These are phyloP conservation scores for Drosophila falleni DNA, from an alignment of 2,888 invertebrate species.

Conservation along the genomic window DNA sequence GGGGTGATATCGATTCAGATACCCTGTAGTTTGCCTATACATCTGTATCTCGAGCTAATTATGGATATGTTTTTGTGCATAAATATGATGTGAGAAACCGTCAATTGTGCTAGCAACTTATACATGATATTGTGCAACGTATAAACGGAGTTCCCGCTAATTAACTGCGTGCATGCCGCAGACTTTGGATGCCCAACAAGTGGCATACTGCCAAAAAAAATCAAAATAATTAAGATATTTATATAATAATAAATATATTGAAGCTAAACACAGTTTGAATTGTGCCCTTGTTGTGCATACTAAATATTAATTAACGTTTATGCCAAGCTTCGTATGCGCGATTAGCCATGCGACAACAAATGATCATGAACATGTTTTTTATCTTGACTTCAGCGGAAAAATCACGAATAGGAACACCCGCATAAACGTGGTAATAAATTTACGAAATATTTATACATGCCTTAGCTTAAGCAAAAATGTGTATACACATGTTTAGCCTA, in stretches of 20 bases:
- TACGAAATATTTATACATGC: constrained; percentile 63
- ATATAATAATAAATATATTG: constrained; percentile 10
- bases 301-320: constrained; percentile 44
- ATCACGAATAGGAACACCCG: constrained; percentile 53
- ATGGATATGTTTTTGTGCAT: constrained; percentile 51
- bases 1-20: constrained; percentile 5
- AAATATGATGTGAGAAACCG: constrained; percentile 48
- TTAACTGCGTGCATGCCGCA: constrained; percentile 63
- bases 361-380: constrained; percentile 13
- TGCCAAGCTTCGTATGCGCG: constrained; percentile 44
- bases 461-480: constrained; percentile 62
- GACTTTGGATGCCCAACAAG: constrained; percentile 57
- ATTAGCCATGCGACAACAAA: constrained; percentile 12
- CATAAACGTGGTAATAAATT: constrained; percentile 51
- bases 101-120: constrained; percentile 34
- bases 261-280: constrained; percentile 23
- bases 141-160: constrained; percentile 35
- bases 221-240: not conserved
- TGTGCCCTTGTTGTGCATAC: constrained; percentile 54
- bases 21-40: constrained; percentile 13
- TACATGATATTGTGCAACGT: constrained; percentile 34
- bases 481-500: constrained; percentile 51
- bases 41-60: constrained; percentile 16
- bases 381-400: constrained; percentile 10
- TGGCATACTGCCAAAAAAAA: constrained; percentile 7